phyloP scores from a whole-genome alignment of 30 jellyfish, hydroid and myxozoan species.

The Turritopsis rubra region DNA sequence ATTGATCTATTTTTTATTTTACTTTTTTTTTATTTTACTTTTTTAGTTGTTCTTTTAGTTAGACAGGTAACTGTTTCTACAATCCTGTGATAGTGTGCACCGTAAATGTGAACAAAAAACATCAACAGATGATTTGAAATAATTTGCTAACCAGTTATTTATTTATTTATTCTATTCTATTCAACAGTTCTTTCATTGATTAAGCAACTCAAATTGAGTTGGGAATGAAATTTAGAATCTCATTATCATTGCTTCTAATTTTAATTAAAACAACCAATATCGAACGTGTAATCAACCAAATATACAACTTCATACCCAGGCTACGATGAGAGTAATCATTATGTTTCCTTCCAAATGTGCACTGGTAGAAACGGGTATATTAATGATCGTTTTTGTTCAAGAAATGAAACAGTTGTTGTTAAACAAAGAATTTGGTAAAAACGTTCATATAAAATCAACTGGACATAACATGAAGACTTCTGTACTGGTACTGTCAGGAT shows the following conservation, averaged over 20 bases:
- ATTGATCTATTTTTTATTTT: too few relatives aligned
- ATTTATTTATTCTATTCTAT: too few relatives aligned
- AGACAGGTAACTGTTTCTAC: too few relatives aligned
- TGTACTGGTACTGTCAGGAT: neutral
- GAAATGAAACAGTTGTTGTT: neutral
- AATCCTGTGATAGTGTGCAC: too few relatives aligned
- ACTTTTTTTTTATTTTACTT: too few relatives aligned
- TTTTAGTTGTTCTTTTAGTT: too few relatives aligned
- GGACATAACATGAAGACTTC: neutral
- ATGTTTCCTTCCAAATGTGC: neutral
- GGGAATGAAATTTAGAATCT: neutral
- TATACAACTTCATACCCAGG: neutral
- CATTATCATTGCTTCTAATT: neutral
- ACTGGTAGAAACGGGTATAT: neutral
- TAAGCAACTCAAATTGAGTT: neutral
- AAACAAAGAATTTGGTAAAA: neutral
- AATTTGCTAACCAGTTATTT: too few relatives aligned
- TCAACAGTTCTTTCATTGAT: neutral
- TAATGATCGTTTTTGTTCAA: neutral
- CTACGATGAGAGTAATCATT: neutral
- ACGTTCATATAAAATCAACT: too few relatives aligned
- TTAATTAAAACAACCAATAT: too few relatives aligned
- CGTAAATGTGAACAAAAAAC: too few relatives aligned
- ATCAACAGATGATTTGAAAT: too few relatives aligned
- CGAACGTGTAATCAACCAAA: neutral